A percentile compares a stretch with the other conserved stretches of the same genome.
Conservation (phyloP, 2,113 vertebrate genomes). For the Collichthys lucidus region DNA sequence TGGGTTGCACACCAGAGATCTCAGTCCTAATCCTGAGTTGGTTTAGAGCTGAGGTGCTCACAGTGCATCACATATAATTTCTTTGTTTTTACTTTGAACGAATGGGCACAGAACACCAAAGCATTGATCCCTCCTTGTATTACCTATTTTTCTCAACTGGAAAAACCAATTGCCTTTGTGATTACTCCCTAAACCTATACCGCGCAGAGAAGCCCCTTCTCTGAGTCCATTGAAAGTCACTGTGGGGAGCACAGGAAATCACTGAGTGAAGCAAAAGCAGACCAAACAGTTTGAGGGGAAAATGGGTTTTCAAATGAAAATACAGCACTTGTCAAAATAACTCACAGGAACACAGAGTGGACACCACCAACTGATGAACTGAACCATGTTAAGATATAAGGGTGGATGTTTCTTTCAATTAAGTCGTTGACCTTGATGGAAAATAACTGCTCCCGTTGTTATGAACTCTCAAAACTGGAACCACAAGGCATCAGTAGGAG, state of each 20-base stretch:
- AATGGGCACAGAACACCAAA: slow-evolving; percentile 24
- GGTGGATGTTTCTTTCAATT: neutral
- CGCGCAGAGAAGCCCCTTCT: slow-evolving; percentile 22
- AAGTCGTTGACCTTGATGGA: slow-evolving; percentile 30
- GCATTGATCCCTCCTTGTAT: slow-evolving; percentile 45
- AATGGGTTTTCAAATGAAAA: slow-evolving; percentile 18
- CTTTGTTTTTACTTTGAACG: slow-evolving; percentile 43
- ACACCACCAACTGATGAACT: neutral
- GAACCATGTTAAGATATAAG: neutral
- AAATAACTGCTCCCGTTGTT: slow-evolving; percentile 10
- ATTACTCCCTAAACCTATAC: slow-evolving; percentile 49
- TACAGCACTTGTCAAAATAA: slow-evolving; percentile 28
- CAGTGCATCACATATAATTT: slow-evolving; percentile 54
- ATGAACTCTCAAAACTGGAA: neutral
- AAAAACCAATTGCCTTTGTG: slow-evolving; percentile 58
- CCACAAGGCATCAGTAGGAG: neutral
- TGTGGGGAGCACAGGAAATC: slow-evolving; percentile 43
- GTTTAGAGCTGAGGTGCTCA: slow-evolving; percentile 25
- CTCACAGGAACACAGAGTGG: slow-evolving; percentile 9
- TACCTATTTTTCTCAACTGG: slow-evolving; percentile 54
- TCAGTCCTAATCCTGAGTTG: slow-evolving; percentile 1
- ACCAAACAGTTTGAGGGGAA: slow-evolving; percentile 32
- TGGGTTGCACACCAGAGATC: slow-evolving; percentile 10
- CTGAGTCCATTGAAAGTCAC: slow-evolving; percentile 35
- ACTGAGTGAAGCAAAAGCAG: slow-evolving; percentile 37